Base-by-base conservation (phyloP, 1,140 invertebrate genomes). In the Diabrotica undecimpunctata region DNA sequence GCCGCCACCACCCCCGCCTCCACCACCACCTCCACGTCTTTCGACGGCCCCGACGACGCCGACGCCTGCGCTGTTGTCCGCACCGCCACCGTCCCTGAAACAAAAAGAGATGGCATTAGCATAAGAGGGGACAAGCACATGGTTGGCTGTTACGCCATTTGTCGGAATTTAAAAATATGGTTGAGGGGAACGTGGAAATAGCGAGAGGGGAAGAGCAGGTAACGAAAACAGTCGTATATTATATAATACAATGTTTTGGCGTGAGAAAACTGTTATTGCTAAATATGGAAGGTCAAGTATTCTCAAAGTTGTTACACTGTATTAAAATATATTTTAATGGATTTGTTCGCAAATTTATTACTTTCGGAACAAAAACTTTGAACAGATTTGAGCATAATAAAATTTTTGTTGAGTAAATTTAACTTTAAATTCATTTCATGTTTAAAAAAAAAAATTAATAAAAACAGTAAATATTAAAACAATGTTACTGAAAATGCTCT, bases 21-120 rank as follows among this genome's bases (percentile, higher is more conserved):
- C 90, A 86, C 82, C 90, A 86, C 82, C 90, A 46, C 41, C 41
- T 46, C 41, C 83, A 79, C 64, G 53, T 54, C 53, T 54, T 37
- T 39, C 58, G 58, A 39, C 79, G 67, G 41, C 41, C n/a, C 77
- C 79, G 65, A 78, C 80, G 79, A 78, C 75, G 67, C 68, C 75
- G 58, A 70, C 72, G 76, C 81, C 41, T 46, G 41, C 41, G 41
- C 41, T 46, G 41, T 46, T 46, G 41, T 46, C 41, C 41, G 41
- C 41, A 46, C 82, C 77, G 74, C 81, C 80, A 74, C 83, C 80
- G 81, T 82, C 77, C 67, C 76, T 72, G 68, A 54, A 78, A 72
- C 66, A 14, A 37, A 65, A 50, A 62, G 50, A 38, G 60, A 60
- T n/a, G n/a, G n/a, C 3, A 3, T 8, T 46, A 8, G n/a, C 6